These are phyloP conservation scores for Tethea ocularis DNA, from an alignment of 2,888 invertebrate species.

Conservation along the genomic window DNA sequence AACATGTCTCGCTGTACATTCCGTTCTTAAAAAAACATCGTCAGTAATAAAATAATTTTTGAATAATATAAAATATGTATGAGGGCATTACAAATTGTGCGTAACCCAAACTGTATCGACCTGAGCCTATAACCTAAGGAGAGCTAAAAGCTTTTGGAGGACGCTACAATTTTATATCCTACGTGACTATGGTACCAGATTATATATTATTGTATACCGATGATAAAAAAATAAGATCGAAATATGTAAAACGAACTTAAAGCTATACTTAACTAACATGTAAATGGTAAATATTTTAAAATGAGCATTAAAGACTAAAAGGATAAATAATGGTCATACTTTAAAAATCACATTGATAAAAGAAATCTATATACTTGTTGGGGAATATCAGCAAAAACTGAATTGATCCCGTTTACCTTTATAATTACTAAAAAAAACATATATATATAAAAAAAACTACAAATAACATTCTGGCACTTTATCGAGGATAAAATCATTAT, in stretches of 20 bases:
- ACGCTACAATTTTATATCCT: constrained; percentile 50
- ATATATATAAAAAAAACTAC: constrained; percentile 68
- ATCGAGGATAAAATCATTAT: constrained; percentile 62
- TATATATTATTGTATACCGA: constrained; percentile 49
- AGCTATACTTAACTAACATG: constrained; percentile 67
- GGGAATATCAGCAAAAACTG: constrained; percentile 53
- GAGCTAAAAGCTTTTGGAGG: constrained; percentile 54
- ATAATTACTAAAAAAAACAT: constrained; percentile 51
- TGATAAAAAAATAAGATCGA: constrained; percentile 57
- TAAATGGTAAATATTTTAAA: constrained; percentile 79
- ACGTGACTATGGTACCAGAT: constrained; percentile 61
- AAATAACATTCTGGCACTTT: constrained; percentile 80
- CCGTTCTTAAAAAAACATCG: constrained; percentile 33
- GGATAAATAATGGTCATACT: constrained; percentile 78
- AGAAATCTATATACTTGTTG: constrained; percentile 51
- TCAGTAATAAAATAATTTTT: constrained; percentile 38
- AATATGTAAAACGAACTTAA: constrained; percentile 67
- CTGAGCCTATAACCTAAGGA: constrained; percentile 48
- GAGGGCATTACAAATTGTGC: constrained; percentile 62
- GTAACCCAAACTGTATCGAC: constrained; percentile 56
- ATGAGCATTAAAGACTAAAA: constrained; percentile 79
- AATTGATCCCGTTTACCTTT: constrained; percentile 60
- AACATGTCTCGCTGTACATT: constrained; percentile 54
- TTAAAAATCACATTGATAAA: constrained; percentile 69
- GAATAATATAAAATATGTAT: constrained; percentile 29